A percentile compares a stretch with the other conserved stretches of the same genome.
Evolutionary conservation across 2,113 vertebrate species (phyloP).

Genomic region (Cyphomyrus plagiostoma): DNA sequence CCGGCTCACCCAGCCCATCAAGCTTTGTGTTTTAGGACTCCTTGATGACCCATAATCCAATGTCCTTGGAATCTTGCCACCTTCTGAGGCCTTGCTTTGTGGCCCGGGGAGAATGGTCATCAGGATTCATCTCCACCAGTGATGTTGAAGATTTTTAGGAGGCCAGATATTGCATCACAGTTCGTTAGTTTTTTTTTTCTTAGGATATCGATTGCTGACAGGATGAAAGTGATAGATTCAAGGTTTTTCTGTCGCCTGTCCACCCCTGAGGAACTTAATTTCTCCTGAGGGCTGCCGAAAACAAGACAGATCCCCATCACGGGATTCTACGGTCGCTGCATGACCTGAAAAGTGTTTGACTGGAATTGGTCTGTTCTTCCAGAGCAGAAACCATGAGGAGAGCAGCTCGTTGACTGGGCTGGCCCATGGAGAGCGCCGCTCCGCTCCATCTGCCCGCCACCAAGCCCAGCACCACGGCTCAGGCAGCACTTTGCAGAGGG

Average conservation of each 20-base stretch:
- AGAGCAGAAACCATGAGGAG: slow-evolving; percentile 68
- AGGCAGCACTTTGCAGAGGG: slow-evolving; percentile 70
- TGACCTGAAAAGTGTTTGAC: not conserved
- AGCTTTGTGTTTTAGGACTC: not conserved
- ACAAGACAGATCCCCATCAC: not conserved
- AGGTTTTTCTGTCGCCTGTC: not conserved
- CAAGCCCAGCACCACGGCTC: slow-evolving; percentile 57
- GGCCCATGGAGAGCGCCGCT: slow-evolving; percentile 54
- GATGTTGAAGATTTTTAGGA: not conserved
- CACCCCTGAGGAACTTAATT: not conserved
- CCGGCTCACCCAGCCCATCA: not conserved
- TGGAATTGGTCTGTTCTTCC: slow-evolving; percentile 25
- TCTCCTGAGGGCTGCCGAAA: not conserved
- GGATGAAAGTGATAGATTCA: not conserved
- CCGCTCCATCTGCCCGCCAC: slow-evolving; percentile 61
- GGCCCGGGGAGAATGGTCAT: too few relatives aligned
- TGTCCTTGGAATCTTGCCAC: not conserved
- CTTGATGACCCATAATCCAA: not conserved
- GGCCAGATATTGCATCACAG: not conserved
- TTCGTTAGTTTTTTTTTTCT: not conserved
- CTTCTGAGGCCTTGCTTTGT: not conserved
- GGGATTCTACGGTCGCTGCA: not conserved
- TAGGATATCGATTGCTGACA: not conserved
- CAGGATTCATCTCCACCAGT: not conserved
- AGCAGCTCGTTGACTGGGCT: slow-evolving; percentile 58